Conservation (phyloP, 1,140 invertebrate species). For the Temnothorax nylanderi region DNA sequence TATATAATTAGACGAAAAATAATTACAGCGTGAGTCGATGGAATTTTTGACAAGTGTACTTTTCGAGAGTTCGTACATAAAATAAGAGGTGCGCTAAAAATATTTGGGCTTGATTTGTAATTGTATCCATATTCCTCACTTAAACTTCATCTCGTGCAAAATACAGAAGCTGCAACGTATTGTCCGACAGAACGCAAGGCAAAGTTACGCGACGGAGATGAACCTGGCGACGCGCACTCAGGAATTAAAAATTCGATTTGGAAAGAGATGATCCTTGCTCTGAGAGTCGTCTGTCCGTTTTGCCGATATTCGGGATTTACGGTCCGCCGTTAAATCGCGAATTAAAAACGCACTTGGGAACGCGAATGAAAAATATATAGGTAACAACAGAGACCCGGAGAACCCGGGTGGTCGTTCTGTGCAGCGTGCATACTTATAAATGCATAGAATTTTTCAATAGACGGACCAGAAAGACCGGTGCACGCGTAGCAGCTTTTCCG, state of each 20-base stretch:
- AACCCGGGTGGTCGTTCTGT: constrained; percentile 14
- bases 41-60: background rate
- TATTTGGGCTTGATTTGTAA: background rate
- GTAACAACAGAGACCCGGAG: constrained; percentile 40
- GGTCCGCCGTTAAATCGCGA: constrained; percentile 26
- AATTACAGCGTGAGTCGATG: background rate
- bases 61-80: background rate
- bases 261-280: constrained; percentile 3
- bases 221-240: background rate
- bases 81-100: background rate
- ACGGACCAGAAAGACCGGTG: constrained; percentile 26
- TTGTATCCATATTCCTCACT: background rate
- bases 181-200: background rate
- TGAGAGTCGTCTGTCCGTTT: background rate
- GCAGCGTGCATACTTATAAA: constrained; percentile 58
- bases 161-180: background rate
- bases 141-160: background rate
- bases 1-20: background rate
- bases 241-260: constrained; percentile 48
- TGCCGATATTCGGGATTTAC: constrained; percentile 33
- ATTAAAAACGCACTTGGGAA: constrained; percentile 55
- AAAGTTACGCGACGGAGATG: background rate
- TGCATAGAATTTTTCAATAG: constrained; percentile 75
- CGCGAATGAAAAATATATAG: constrained; percentile 18
- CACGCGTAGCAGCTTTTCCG: constrained; percentile 2